Evolutionary conservation across 2,888 invertebrate species (phyloP), one percentile per base, ranked within the genome.

Genomic region (Hyles lineata): DNA sequence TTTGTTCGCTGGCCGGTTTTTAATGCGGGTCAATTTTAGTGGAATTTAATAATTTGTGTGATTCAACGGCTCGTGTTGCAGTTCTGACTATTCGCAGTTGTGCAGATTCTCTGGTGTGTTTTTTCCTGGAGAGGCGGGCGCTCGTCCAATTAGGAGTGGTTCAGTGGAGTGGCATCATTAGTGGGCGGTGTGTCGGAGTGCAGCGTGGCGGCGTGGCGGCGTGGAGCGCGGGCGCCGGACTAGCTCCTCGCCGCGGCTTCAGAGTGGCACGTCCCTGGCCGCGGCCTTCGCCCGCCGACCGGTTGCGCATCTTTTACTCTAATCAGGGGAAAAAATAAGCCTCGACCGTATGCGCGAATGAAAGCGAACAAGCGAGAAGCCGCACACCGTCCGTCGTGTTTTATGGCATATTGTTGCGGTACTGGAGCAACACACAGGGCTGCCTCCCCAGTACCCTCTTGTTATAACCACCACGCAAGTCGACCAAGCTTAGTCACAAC

Each of bases 271-370:
- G 88, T 85, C 89, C 88, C 90, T 87, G 87, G 87, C 84, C 85
- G 87, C 91, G 93, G 89, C 93, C 93, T 94, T 93, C 92, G 91
- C 86, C 79, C 84, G 84, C 81, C 86, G 89, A 94, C 94, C 93
- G 93, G 93, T 94, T 92, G 91, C 85, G 89, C 93, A 91, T 93
- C 92, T 92, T 91, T 91, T 91, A 89, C 92, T 93, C 92, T 92
- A 93, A 94, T 93, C 94, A 92, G 88, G 87, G 88, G 91, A 90
- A 93, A 93, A 93, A 93, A 90, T 87, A 89, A 89, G 83, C 87
- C 85, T 82, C 81, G 87, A 85, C 83, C 85, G 87, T 89, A 88
- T 89, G 89, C 89, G 89, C 92, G 83, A 91, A 92, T 87, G 90
- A 93, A 92, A 92, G 90, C 90, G 89, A 92, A 90, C 87, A 89